Percentiles rank a stretch among this genome's conserved stretches.
Evolutionary conservation across 2,888 invertebrate species (phyloP).

Genomic region (Lordiphosa andalusiaca): DNA sequence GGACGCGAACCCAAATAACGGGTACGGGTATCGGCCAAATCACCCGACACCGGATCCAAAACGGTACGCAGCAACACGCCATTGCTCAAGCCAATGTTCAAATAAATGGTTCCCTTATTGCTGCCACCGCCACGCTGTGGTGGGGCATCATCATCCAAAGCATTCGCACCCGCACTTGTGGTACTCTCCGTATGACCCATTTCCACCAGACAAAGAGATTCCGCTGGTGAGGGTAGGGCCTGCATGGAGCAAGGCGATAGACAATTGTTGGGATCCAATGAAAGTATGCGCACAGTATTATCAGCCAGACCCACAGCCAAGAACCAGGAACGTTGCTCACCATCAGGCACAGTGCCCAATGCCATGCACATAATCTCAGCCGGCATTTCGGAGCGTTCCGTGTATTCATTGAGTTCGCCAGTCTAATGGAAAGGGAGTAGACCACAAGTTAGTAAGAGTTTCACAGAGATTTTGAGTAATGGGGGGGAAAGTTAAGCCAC

Average conservation of each 20-base stretch:
- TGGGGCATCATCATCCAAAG: conserved; percentile 80
- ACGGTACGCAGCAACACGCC: conserved; percentile 96
- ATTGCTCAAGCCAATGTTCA: conserved; percentile 98
- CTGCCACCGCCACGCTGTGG: conserved; percentile 78
- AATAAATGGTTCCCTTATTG: conserved; percentile 88
- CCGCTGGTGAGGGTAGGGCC: conserved; percentile 96
- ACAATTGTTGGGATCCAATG: conserved; percentile 97
- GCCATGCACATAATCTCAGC: conserved; percentile 99
- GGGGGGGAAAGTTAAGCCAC: too few species aligned
- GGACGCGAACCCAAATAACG: conserved; percentile 97
- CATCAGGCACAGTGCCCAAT: conserved; percentile 94
- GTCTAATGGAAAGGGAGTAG: conserved; percentile 83
- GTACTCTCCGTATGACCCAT: conserved; percentile 87
- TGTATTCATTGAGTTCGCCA: conserved; percentile 98
- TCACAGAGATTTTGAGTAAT: too few species aligned
- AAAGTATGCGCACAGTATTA: conserved; percentile 98
- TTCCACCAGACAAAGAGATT: conserved; percentile 98
- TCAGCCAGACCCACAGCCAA: conserved; percentile 97
- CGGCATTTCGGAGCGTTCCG: conserved; percentile 97
- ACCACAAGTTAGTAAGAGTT: not conserved
- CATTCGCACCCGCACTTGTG: conserved; percentile 80
- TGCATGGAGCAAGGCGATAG: conserved; percentile 97
- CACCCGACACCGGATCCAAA: conserved; percentile 96
- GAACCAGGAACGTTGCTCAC: conserved; percentile 97
- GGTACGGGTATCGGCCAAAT: conserved; percentile 97